Conservation (phyloP, 2,113 vertebrate species). For the Halichoeres trimaculatus region DNA sequence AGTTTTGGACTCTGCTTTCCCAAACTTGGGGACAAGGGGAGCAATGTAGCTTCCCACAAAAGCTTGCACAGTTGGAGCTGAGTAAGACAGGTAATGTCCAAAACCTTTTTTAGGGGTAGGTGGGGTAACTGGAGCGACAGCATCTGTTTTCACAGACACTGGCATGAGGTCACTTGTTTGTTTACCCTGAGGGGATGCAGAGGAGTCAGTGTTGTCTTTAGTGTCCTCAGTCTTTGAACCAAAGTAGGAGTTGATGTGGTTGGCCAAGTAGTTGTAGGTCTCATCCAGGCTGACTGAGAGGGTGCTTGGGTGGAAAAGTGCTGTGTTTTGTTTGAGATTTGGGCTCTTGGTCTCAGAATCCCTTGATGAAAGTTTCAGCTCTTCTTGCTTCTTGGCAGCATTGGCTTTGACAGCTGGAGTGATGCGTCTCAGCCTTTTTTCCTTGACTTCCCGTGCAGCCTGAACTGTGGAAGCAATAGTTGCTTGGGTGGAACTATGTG, state of each 20-base stretch:
- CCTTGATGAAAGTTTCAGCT: slow-evolving; percentile 17
- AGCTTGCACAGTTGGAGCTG: slow-evolving; percentile 91
- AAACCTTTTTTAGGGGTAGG: slow-evolving; percentile 87
- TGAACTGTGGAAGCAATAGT: neutral
- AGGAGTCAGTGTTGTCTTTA: slow-evolving; percentile 50
- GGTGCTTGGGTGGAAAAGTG: slow-evolving; percentile 88
- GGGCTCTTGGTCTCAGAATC: slow-evolving; percentile 39
- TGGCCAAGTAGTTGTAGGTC: slow-evolving; percentile 89
- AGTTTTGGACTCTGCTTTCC: slow-evolving; percentile 81
- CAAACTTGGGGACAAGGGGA: slow-evolving; percentile 90
- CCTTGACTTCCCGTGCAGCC: slow-evolving; percentile 41
- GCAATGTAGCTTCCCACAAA: slow-evolving; percentile 94
- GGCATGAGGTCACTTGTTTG: slow-evolving; percentile 30
- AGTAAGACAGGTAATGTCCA: slow-evolving; percentile 90
- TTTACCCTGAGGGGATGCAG: slow-evolving; percentile 32
- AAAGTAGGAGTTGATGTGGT: slow-evolving; percentile 95
- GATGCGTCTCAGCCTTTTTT: slow-evolving; percentile 70
- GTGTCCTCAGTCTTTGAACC: slow-evolving; percentile 78
- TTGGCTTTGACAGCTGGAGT: slow-evolving; percentile 46
- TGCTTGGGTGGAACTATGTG: slow-evolving; percentile 20
- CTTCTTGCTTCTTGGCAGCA: slow-evolving; percentile 48
- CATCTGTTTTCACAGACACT: slow-evolving; percentile 39
- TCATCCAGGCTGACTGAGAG: slow-evolving; percentile 90
- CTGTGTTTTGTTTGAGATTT: slow-evolving; percentile 46
- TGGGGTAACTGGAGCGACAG: slow-evolving; percentile 46